Base-by-base conservation (phyloP, 2,797 vertebrate genomes). In the Lutra lutra region DNA sequence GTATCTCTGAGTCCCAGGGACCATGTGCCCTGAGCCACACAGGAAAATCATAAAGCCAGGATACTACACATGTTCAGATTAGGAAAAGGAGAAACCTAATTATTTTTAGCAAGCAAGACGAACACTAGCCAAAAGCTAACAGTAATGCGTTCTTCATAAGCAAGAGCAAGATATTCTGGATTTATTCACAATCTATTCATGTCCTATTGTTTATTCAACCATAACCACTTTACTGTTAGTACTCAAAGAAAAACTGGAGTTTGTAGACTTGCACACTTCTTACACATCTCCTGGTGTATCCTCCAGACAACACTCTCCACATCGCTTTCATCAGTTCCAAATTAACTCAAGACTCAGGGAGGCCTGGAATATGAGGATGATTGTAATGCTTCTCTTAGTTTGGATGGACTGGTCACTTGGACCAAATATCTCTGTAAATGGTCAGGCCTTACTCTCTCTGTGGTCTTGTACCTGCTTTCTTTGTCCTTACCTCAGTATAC, bases 381-480 rank as follows among this genome's bases (percentile, higher is more conserved):
- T 18, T 27, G 4, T 79, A 46, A 66, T 20, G 14, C 13, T 27
- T 43, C 48, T 4, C 58, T 25, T 4, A 1, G 35, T n/a, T 43
- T 32, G 66, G 46, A 32, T 1, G 20, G 9, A 18, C 64, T 20
- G 21, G 13, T 32, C 78, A 0, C 0, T 86, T 86, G 25, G 90
- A 15, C 32, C 70, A 40, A 86, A 7, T 38, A 17, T 14, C 77
- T 97, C 86, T 58, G 58, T 23, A 79, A 95, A 89, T 48, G 11
- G 72, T 54, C 3, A 25, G 4, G 32, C 8, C 88, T 54, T 18
- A 5, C 13, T 46, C 15, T 60, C 25, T 1, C 54, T 79, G n/a
- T 0, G 15, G 17, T 7, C 40, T 40, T 21, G 0, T 1, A 3
- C 0, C 13, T 25, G 5, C 2, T 35, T 56, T 8, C 15, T 2